Evolutionary conservation across 37 sponge, comb jelly and placozoan genomes (phyloP).

Genomic region (Cliona cf. orientalis): DNA sequence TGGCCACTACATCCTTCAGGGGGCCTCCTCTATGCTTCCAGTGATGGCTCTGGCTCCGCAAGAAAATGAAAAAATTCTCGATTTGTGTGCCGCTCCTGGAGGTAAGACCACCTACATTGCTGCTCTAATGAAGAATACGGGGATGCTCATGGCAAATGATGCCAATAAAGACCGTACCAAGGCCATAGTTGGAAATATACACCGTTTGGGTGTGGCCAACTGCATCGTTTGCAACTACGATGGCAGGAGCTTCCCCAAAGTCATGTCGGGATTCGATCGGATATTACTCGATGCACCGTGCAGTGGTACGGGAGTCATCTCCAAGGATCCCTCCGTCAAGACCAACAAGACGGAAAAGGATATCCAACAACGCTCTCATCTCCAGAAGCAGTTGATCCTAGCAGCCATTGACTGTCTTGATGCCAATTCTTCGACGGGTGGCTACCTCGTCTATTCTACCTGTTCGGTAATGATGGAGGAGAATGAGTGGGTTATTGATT

Average conservation of each 20-base stretch:
- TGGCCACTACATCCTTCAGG: slow-evolving; percentile 98
- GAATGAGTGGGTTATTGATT: slow-evolving; percentile 96
- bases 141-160: slow-evolving; percentile 90
- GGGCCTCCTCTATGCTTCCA: slow-evolving; percentile 96
- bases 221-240: slow-evolving; percentile 93
- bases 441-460: slow-evolving; percentile 94
- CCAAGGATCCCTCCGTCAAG: slow-evolving; percentile 94
- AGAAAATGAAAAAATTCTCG: slow-evolving; percentile 88
- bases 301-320: slow-evolving; percentile 96
- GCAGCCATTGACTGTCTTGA: slow-evolving; percentile 94
- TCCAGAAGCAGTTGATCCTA: slow-evolving; percentile 95
- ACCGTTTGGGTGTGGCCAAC: slow-evolving; percentile 91
- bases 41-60: slow-evolving; percentile 97
- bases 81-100: slow-evolving; percentile 99
- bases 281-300: slow-evolving; percentile 97
- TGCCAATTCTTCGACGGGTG: slow-evolving; percentile 87
- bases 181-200: slow-evolving; percentile 87
- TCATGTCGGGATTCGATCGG: slow-evolving; percentile 96
- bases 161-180: slow-evolving; percentile 87
- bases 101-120: slow-evolving; percentile 97
- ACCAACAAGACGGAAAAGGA: slow-evolving; percentile 84
- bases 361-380: slow-evolving; percentile 84
- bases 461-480: slow-evolving; percentile 97
- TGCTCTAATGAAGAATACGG: slow-evolving; percentile 99
- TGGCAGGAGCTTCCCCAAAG: slow-evolving; percentile 89